Percentiles rank a stretch among this genome's conserved stretches.
Conservation (phyloP, 2,797 vertebrate genomes). For the Pseudochirops cupreus region DNA sequence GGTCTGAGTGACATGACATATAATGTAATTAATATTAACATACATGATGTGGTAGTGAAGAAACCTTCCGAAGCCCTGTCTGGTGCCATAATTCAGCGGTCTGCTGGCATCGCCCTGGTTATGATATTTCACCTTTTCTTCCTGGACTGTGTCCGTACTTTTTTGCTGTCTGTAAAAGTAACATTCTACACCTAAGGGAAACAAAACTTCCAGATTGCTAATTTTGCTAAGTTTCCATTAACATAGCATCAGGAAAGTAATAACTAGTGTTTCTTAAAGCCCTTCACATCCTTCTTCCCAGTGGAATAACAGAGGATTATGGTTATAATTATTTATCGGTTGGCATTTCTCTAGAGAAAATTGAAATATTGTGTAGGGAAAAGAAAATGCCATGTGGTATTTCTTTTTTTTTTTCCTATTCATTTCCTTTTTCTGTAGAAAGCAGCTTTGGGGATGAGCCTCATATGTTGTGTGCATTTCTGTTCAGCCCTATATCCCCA, state of each 20-base stretch:
- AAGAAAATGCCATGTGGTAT: constrained; percentile 75
- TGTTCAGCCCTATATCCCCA: constrained; percentile 58
- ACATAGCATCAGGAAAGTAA: constrained; percentile 34
- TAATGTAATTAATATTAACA: neutral
- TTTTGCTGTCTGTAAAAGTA: constrained; percentile 61
- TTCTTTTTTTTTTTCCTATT: constrained; percentile 73
- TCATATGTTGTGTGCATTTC: constrained; percentile 63
- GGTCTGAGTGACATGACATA: neutral
- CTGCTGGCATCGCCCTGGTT: neutral
- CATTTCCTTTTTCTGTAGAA: constrained; percentile 72
- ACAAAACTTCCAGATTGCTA: constrained; percentile 57
- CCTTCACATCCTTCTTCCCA: constrained; percentile 61
- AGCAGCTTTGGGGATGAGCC: constrained; percentile 65
- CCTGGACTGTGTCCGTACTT: neutral
- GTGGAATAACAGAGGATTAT: constrained; percentile 72
- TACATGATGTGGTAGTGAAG: constrained; percentile 1
- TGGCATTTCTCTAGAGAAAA: constrained; percentile 81
- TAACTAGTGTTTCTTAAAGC: constrained; percentile 62
- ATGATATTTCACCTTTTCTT: constrained; percentile 14
- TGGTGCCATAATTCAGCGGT: neutral
- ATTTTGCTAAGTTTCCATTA: constrained; percentile 72
- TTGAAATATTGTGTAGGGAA: constrained; percentile 79
- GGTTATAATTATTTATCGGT: constrained; percentile 82
- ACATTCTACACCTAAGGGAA: constrained; percentile 66
- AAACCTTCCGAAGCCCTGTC: neutral